Conservation (phyloP, 2,797 vertebrate species). For the Dendrocincla fuliginosa region DNA sequence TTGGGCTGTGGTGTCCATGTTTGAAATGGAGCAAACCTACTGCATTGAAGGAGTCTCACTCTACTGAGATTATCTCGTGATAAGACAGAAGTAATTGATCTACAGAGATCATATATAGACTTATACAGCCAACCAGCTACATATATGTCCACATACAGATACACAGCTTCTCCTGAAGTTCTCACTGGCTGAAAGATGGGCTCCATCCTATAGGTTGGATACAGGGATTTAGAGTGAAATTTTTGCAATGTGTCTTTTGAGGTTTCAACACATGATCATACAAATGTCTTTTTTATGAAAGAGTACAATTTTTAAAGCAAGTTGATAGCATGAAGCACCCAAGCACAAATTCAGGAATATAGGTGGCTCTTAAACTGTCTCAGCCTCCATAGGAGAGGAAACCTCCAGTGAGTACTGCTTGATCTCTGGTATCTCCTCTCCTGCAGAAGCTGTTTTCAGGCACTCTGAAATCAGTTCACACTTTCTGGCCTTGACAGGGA, state of each 20-base stretch:
- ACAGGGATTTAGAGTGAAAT: background rate
- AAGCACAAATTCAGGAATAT: background rate
- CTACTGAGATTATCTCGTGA: background rate
- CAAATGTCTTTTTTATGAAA: background rate
- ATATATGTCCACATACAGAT: too few relatives aligned
- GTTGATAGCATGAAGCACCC: background rate
- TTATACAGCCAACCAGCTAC: background rate
- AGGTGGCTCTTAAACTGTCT: background rate
- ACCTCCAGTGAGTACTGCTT: background rate
- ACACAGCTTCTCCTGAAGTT: background rate
- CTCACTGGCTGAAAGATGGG: background rate
- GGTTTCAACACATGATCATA: background rate
- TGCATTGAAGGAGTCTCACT: background rate
- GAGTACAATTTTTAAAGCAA: background rate
- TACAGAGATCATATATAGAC: background rate
- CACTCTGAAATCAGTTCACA: background rate
- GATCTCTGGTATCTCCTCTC: background rate
- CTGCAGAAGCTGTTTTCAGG: background rate
- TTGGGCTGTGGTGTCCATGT: background rate
- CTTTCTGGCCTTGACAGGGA: background rate
- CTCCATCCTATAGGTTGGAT: background rate
- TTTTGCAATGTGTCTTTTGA: background rate
- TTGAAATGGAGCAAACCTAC: background rate
- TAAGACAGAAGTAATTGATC: background rate
- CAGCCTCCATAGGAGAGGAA: background rate